These are phyloP conservation scores for Agapostemon virescens DNA, from an alignment of 2,888 invertebrate genomes.

Conservation along the genomic window DNA sequence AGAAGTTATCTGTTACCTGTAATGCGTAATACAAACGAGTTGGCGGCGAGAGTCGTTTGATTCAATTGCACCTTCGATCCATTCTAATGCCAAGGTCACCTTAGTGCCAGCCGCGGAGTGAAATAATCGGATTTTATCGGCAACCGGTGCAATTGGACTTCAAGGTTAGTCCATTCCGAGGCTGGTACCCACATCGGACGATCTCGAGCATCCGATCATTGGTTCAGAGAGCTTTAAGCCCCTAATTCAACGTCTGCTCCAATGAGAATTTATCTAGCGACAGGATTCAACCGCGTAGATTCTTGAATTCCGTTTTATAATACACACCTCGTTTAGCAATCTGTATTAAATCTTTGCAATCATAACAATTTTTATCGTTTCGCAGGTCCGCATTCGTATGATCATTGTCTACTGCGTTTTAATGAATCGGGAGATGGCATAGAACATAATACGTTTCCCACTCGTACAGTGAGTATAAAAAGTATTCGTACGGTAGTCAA, in stretches of 20 bases:
- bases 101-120: background rate
- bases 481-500: too few relatives aligned
- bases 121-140: slow-evolving; percentile 47
- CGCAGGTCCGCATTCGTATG: too few relatives aligned
- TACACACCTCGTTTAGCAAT: background rate
- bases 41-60: slow-evolving; percentile 30
- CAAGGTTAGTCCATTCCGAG: slow-evolving; percentile 53
- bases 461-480: too few relatives aligned
- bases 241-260: background rate
- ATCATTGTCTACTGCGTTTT: too few relatives aligned
- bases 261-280: slow-evolving; percentile 17
- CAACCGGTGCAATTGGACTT: slow-evolving; percentile 31
- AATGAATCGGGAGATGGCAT: too few relatives aligned
- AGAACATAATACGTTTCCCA: too few relatives aligned
- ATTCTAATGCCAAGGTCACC: slow-evolving; percentile 53
- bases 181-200: slow-evolving; percentile 41
- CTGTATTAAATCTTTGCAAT: background rate
- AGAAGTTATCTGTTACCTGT: slow-evolving; percentile 40
- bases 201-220: slow-evolving; percentile 28
- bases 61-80: slow-evolving; percentile 57
- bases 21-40: slow-evolving; percentile 26
- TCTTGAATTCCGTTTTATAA: background rate
- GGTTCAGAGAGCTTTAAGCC: slow-evolving; percentile 19
- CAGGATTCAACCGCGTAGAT: background rate
- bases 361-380: background rate